Evolutionary conservation across 2,888 invertebrate species (phyloP), one percentile per base, ranked within the genome.

Genomic region (Octonoba sinensis): DNA sequence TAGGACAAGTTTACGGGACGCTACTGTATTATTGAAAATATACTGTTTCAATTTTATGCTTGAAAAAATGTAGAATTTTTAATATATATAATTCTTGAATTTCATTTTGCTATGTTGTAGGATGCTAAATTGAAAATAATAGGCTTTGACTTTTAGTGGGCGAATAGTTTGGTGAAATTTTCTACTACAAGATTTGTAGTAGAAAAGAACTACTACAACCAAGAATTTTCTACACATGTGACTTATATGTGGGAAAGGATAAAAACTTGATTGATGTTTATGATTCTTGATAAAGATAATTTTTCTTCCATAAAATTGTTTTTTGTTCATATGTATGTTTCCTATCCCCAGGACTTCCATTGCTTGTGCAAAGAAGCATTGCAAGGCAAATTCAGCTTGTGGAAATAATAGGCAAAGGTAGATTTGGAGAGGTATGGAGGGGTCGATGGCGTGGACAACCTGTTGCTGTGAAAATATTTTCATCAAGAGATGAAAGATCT

Each of bases 331-430:
- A 2, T 22, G 1, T 59, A 13, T 59, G 3, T 3, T 24, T 22
- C 22, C 13, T 24, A 12, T 22, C 16, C 22, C 8, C 91, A 93
- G 98, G 98, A 70, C 90, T 97, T 84, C 98, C 99, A 36, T 91
- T 98, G 62, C 90, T 99, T 86, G 97, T 98, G 65, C 98, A 98
- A 90, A 92, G 98, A 83, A 97, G 97, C 77, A 97, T 99, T 87
- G 98, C 99, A 0, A 92, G 98, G 46, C 98, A 99, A 90, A 97
- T 99, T 86, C 95, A 96, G 87, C 90, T 99, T 82, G 92, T 95
- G 71, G 96, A 97, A 87, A 95, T 95, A 20, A 96, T 99, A 85
- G 86, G 86, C 36, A 88, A 88, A 82, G 91, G 91, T 0, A 87
- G 90, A 0, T 91, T 89, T 85, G 91, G 91, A 44, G 96, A 96